Conservation (phyloP, 2,888 invertebrate species). For the Elysia crispata region DNA sequence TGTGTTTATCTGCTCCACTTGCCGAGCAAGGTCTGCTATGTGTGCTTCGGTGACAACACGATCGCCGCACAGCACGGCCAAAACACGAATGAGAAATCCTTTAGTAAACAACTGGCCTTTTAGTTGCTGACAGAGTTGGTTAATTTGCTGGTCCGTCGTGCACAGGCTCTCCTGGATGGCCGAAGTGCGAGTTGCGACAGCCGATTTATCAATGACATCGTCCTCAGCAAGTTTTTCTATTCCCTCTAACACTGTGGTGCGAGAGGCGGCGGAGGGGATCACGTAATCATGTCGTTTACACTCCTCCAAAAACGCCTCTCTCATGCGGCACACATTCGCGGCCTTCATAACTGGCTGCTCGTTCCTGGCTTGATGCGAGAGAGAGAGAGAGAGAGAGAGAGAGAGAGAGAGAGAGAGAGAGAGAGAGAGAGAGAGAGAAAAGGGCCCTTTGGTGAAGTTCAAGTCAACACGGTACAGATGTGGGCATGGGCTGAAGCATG, state of each 20-base stretch:
- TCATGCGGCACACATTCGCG: slow-evolving; percentile 23
- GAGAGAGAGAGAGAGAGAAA: slow-evolving; percentile 2
- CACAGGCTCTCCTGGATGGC: slow-evolving; percentile 3
- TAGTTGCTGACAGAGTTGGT: background rate
- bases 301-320: slow-evolving; percentile 24
- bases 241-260: background rate
- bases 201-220: slow-evolving; percentile 25
- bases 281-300: slow-evolving; percentile 15
- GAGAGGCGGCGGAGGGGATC: slow-evolving; percentile 6
- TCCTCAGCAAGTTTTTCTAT: background rate
- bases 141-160: background rate
- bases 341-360: slow-evolving; percentile 33
- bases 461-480: background rate
- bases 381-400: too few species aligned
- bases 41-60: background rate
- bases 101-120: background rate
- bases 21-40: background rate
- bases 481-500: background rate
- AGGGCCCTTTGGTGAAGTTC: background rate
- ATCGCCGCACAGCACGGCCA: slow-evolving; percentile 1
- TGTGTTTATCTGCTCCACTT: slow-evolving; percentile 7
- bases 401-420: slow-evolving; percentile 31
- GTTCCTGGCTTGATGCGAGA: too few species aligned
- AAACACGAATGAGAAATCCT: slow-evolving; percentile 30
- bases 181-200: background rate